A percentile compares a stretch with the other conserved stretches of the same genome.
phyloP scores from a whole-genome alignment of 2,888 invertebrate species.

The Syritta pipiens region DNA sequence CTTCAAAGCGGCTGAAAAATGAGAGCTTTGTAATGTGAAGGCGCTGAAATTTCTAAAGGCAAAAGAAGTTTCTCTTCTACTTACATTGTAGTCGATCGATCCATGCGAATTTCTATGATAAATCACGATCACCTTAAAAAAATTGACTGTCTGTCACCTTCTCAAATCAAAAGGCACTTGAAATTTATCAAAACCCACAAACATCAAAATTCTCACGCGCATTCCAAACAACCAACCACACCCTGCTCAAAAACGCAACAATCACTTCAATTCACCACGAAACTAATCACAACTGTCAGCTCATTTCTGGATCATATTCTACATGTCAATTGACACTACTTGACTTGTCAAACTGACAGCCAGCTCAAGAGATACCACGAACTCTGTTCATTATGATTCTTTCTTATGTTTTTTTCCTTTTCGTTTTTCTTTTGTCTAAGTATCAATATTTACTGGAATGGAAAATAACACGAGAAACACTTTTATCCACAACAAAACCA shows the following conservation, averaged over 20 bases:
- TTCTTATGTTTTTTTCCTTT: slow-evolving; percentile 1
- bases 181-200: too few species aligned
- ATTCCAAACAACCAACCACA: too few species aligned
- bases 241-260: not conserved
- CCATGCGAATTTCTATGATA: too few species aligned
- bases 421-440: slow-evolving; percentile 2
- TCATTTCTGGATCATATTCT: slow-evolving; percentile 22
- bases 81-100: too few species aligned
- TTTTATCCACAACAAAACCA: slow-evolving; percentile 41
- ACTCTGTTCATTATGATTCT: not conserved
- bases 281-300: slow-evolving; percentile 8
- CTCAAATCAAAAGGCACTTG: too few species aligned
- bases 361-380: not conserved
- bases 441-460: slow-evolving; percentile 17
- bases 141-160: too few species aligned
- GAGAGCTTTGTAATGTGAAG: too few species aligned
- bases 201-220: too few species aligned
- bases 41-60: too few species aligned
- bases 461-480: slow-evolving; percentile 15
- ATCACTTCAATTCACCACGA: not conserved
- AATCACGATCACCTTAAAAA: too few species aligned
- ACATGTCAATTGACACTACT: slow-evolving; percentile 48
- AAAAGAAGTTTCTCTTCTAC: too few species aligned
- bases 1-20: too few species aligned
- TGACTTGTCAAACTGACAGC: slow-evolving; percentile 27